Conservation (phyloP, 2,113 vertebrate species). For the Sprattus sprattus region DNA sequence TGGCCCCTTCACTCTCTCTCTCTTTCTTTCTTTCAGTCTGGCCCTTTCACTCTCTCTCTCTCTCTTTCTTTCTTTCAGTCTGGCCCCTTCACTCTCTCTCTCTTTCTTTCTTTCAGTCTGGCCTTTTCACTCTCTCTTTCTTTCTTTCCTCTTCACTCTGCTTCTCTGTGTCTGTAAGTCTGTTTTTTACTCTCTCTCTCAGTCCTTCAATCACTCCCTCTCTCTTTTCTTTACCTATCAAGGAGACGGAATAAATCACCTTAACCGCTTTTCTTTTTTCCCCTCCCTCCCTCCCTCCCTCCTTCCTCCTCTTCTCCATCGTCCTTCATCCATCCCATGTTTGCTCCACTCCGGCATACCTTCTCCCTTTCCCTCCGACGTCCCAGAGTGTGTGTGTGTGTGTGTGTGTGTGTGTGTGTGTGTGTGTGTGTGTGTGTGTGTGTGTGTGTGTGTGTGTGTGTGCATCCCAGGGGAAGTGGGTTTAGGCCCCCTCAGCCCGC, state of each 20-base stretch:
- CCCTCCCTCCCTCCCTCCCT: background rate
- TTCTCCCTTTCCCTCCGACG: background rate
- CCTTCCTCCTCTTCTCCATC: background rate
- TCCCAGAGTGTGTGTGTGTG: background rate
- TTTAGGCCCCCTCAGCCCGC: conserved; percentile 42
- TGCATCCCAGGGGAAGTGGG: conserved; percentile 29
- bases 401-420: too few species aligned
- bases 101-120: conserved; percentile 45
- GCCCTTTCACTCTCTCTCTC: background rate
- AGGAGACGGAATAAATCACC: too few species aligned
- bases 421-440: too few species aligned
- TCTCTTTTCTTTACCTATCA: background rate
- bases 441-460: too few species aligned
- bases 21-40: background rate
- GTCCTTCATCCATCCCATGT: background rate
- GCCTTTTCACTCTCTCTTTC: conserved; percentile 52
- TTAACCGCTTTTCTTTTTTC: background rate
- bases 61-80: background rate
- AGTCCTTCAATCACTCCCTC: background rate
- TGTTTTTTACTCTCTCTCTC: background rate
- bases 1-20: background rate
- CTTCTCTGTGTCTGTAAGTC: background rate
- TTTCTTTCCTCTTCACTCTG: conserved; percentile 22
- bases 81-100: background rate
- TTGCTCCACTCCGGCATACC: background rate